phyloP scores from a whole-genome alignment of 2,888 invertebrate species.

The Cosmia trapezina region DNA sequence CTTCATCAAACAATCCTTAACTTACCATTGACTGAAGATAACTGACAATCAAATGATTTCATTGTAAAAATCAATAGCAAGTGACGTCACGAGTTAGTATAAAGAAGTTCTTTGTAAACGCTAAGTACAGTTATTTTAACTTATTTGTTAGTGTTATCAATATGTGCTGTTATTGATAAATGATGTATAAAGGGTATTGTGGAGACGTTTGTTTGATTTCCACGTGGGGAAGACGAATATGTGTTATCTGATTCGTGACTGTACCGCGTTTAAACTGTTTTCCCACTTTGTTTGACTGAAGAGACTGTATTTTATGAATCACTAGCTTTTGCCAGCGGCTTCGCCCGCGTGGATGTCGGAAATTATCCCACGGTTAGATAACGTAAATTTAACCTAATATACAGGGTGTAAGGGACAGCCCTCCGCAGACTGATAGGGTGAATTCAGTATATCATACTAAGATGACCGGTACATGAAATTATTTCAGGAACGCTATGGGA shows the following conservation, averaged over 20 bases:
- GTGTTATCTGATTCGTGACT: conserved; percentile 25
- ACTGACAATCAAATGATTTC: conserved; percentile 43
- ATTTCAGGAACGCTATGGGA: no score
- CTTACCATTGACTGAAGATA: conserved; percentile 57
- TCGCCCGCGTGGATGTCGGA: no score
- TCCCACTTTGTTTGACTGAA: background rate
- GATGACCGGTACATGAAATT: no score
- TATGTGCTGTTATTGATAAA: conserved; percentile 47
- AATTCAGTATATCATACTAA: no score
- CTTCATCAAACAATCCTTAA: conserved; percentile 42
- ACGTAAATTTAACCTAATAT: no score
- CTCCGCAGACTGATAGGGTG: no score
- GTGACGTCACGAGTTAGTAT: conserved; percentile 20
- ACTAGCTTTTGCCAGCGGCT: no score
- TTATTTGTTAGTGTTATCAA: conserved; percentile 59
- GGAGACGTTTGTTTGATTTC: conserved; percentile 37
- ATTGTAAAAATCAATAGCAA: conserved; percentile 57
- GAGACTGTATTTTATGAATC: no score
- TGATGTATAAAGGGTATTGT: conserved; percentile 34
- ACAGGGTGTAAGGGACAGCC: no score
- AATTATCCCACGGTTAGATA: no score
- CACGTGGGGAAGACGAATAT: conserved; percentile 19
- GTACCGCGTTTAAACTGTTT: background rate
- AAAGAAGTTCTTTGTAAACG: conserved; percentile 35
- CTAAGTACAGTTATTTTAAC: conserved; percentile 44